A percentile compares a stretch with the other conserved stretches of the same genome.
Evolutionary conservation across 2,797 vertebrate genomes (phyloP).

Genomic region (Dallia pectoralis): DNA sequence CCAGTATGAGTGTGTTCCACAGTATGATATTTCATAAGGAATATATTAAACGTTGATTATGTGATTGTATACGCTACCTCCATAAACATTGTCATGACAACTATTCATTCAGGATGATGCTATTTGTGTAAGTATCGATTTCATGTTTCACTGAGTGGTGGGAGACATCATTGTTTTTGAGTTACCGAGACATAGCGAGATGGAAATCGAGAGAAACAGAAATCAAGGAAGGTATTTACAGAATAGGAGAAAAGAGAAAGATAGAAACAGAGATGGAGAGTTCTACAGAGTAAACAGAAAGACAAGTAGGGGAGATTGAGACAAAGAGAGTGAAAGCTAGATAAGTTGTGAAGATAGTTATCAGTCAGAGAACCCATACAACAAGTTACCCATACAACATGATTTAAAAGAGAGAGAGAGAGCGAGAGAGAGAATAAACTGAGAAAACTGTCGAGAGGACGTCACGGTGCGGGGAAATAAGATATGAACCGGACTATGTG

Average conservation of each 20-base stretch:
- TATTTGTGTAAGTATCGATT: conserved; percentile 23
- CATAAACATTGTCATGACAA: not conserved
- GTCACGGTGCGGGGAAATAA: not conserved
- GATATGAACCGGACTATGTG: not conserved
- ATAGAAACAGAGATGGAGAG: not conserved
- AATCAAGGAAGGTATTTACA: too few relatives aligned
- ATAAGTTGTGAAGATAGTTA: too few relatives aligned
- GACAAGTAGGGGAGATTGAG: not conserved
- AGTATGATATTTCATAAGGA: not conserved
- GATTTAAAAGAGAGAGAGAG: not conserved
- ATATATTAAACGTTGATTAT: not conserved
- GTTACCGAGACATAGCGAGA: too few relatives aligned
- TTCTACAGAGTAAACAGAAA: too few relatives aligned
- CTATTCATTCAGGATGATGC: not conserved
- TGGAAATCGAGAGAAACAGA: too few relatives aligned
- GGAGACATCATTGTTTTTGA: not conserved
- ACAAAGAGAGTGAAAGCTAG: not conserved
- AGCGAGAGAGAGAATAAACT: conserved; percentile 3
- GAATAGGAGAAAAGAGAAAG: not conserved
- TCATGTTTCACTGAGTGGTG: conserved; percentile 8
- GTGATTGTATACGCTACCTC: not conserved
- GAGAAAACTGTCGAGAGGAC: not conserved
- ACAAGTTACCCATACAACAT: too few relatives aligned
- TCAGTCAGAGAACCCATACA: too few relatives aligned
- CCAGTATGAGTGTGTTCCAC: not conserved